Conservation (phyloP, 2,888 invertebrate species). For the Lampropteryx suffumata region DNA sequence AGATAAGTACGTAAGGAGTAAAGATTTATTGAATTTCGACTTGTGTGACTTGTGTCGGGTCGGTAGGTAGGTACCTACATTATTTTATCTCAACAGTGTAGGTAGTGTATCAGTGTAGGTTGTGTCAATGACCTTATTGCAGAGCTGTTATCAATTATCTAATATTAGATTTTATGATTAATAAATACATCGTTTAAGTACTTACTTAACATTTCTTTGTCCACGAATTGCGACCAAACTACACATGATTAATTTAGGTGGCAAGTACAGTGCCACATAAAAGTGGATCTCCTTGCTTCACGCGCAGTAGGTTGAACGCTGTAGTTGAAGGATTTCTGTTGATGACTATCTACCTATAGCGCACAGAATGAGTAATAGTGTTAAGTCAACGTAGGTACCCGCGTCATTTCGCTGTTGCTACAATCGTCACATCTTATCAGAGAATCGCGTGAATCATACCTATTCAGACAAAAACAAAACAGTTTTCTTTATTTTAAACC, state of each 20-base stretch:
- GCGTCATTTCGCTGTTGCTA: constrained; percentile 33
- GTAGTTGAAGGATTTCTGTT: constrained; percentile 26
- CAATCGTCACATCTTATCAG: constrained; percentile 47
- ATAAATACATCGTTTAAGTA: too few relatives aligned
- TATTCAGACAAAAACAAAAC: constrained; percentile 36
- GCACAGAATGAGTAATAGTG: constrained; percentile 17
- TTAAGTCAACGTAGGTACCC: constrained; percentile 13
- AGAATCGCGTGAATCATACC: constrained; percentile 46
- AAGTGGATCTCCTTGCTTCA: constrained; percentile 21
- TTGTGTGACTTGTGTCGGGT: too few relatives aligned
- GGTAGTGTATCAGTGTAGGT: constrained; percentile 6
- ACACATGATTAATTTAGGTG: background rate
- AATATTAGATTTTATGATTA: too few relatives aligned
- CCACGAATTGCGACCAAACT: background rate
- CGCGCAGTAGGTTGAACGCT: constrained; percentile 1
- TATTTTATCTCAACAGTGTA: too few relatives aligned
- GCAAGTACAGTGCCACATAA: constrained; percentile 13
- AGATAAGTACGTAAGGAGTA: too few relatives aligned
- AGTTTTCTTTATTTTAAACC: constrained; percentile 12
- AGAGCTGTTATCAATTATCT: constrained; percentile 7
- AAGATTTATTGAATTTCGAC: too few relatives aligned
- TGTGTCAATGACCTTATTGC: constrained; percentile 42
- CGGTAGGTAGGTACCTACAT: too few relatives aligned
- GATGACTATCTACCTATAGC: constrained; percentile 24
- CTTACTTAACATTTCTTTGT: too few relatives aligned